A percentile compares a stretch with the other conserved stretches of the same genome.
Evolutionary conservation across 2,888 invertebrate genomes (phyloP).

Genomic region (Tubiluchus corallicola): DNA sequence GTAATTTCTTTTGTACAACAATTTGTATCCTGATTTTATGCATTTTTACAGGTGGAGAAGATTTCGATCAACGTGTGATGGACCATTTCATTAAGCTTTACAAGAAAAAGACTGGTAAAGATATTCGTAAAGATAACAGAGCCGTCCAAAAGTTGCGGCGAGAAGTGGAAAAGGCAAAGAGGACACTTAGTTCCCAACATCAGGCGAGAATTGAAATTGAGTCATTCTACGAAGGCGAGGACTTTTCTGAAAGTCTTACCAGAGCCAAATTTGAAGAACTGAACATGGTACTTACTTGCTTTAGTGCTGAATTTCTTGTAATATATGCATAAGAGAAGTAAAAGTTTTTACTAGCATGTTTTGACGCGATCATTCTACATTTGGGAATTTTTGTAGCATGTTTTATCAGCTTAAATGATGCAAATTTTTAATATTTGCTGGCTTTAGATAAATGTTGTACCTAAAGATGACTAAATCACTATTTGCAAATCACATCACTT

Average conservation of each 20-base stretch:
- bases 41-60: constrained; percentile 57
- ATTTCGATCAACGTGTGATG: constrained; percentile 96
- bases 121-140: constrained; percentile 76
- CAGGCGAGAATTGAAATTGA: constrained; percentile 97
- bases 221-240: constrained; percentile 91
- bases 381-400: too few relatives aligned
- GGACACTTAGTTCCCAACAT: constrained; percentile 79
- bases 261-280: constrained; percentile 96
- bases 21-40: too few relatives aligned
- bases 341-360: too few relatives aligned
- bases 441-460: too few relatives aligned
- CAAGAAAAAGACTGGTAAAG: constrained; percentile 97
- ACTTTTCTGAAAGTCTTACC: constrained; percentile 93
- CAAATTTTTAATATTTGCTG: too few relatives aligned
- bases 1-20: too few relatives aligned
- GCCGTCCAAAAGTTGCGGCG: constrained; percentile 88
- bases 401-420: too few relatives aligned
- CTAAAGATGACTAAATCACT: too few relatives aligned
- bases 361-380: too few relatives aligned
- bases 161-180: constrained; percentile 93
- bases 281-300: constrained; percentile 59
- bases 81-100: constrained; percentile 96
- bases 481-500: too few relatives aligned
- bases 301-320: too few relatives aligned
- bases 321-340: too few relatives aligned